Evolutionary conservation across 1,140 invertebrate species (phyloP).

Genomic region (Belonocnema kinseyi): DNA sequence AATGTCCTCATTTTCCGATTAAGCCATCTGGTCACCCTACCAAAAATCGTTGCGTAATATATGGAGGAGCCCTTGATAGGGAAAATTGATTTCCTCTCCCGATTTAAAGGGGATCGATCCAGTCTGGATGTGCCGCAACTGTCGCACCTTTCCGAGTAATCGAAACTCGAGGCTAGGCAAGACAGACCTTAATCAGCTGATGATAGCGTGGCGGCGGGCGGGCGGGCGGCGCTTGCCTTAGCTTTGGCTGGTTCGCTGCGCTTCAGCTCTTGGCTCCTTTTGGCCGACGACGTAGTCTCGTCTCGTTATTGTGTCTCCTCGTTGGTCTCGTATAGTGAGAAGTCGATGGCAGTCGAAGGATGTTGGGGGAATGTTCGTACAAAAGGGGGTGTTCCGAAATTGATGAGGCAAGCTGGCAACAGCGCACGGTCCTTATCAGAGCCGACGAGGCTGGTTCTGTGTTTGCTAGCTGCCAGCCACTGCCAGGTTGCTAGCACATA

Average conservation of each 20-base stretch:
- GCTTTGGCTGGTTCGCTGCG: conserved; percentile 33
- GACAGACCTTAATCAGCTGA: too few relatives aligned
- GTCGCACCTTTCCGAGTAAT: too few relatives aligned
- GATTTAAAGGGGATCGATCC: conserved; percentile 27
- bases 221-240: conserved; percentile 22
- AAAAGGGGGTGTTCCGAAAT: conserved; percentile 61
- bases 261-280: conserved; percentile 8
- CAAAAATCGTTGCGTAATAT: neutral
- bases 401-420: conserved; percentile 60
- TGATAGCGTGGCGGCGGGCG: conserved; percentile 24
- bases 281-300: neutral
- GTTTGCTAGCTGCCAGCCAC: too few relatives aligned
- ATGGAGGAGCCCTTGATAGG: neutral
- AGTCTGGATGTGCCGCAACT: neutral
- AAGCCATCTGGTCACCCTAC: too few relatives aligned
- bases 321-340: neutral
- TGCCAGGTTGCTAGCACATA: conserved; percentile 40
- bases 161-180: too few relatives aligned
- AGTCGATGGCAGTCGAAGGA: too few relatives aligned
- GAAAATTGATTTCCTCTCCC: conserved; percentile 30
- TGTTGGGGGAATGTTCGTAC: conserved; percentile 39
- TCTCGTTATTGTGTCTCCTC: too few relatives aligned
- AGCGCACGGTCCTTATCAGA: conserved; percentile 62
- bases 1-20: too few relatives aligned
- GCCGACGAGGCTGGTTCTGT: conserved; percentile 53